Evolutionary conservation across 2,797 vertebrate species (phyloP).

Genomic region (Danio aesculapii): DNA sequence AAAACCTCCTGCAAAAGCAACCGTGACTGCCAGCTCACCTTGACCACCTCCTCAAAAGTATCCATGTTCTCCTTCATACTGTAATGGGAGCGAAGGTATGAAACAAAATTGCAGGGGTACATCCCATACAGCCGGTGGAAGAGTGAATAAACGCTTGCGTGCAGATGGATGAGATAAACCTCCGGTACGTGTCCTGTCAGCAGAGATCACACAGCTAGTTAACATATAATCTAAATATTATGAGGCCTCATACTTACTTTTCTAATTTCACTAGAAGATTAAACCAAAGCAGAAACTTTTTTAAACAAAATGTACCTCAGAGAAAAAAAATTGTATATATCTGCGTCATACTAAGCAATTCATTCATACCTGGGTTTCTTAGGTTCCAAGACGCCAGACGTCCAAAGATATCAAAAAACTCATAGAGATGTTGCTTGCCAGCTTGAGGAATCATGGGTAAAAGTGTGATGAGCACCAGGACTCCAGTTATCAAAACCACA

Average conservation of each 20-base stretch:
- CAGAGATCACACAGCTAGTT: background rate
- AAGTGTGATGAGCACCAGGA: slow-evolving; percentile 95
- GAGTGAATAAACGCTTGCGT: slow-evolving; percentile 96
- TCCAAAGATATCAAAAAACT: slow-evolving; percentile 98
- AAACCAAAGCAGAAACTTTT: background rate
- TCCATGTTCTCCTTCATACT: slow-evolving; percentile 99
- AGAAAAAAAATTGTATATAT: background rate
- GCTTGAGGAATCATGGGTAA: slow-evolving; percentile 98
- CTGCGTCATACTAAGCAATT: background rate
- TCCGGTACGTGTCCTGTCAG: slow-evolving; percentile 89
- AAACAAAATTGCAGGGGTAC: slow-evolving; percentile 99
- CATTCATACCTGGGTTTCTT: slow-evolving; percentile 89
- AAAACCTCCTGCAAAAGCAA: background rate
- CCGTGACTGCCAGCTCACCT: slow-evolving; percentile 79
- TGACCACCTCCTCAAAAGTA: slow-evolving; percentile 97
- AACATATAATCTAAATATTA: background rate
- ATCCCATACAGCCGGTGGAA: slow-evolving; percentile 99
- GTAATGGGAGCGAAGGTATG: slow-evolving; percentile 98
- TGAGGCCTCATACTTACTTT: background rate
- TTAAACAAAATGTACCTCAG: background rate
- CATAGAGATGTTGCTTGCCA: slow-evolving; percentile 96
- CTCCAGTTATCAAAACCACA: slow-evolving; percentile 96
- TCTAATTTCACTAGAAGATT: background rate
- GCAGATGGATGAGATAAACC: slow-evolving; percentile 94
- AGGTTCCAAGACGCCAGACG: slow-evolving; percentile 97